phyloP scores from a whole-genome alignment of 2,113 vertebrate genomes.

The Pollimyrus isidori region DNA sequence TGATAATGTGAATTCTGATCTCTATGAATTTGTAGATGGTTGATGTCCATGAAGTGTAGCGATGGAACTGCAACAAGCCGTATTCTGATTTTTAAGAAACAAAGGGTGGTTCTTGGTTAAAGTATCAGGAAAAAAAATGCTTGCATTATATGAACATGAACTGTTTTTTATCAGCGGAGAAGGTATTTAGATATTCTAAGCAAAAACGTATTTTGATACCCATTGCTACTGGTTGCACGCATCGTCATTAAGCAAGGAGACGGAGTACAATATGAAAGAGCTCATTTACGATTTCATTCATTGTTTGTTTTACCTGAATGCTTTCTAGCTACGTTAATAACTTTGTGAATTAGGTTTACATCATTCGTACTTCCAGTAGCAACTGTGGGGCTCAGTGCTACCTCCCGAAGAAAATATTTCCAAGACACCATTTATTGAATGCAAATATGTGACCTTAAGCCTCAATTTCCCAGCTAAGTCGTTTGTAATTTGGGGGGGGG shows the following conservation, averaged over 20 bases:
- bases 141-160: neutral
- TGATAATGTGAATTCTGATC: neutral
- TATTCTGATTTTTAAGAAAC: neutral
- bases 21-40: neutral
- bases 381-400: neutral
- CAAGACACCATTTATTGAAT: neutral
- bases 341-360: neutral
- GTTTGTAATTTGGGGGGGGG: neutral
- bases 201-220: neutral
- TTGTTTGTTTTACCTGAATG: neutral
- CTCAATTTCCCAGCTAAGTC: neutral
- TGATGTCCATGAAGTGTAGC: neutral
- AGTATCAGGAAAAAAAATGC: neutral
- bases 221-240: neutral
- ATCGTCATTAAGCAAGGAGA: neutral
- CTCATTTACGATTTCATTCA: neutral
- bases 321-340: neutral
- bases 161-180: neutral
- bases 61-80: neutral
- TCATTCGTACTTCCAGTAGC: neutral
- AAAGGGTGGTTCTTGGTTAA: neutral
- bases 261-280: neutral
- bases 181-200: neutral
- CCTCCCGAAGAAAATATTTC: neutral
- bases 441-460: neutral